Evolutionary conservation across 2,113 vertebrate species (phyloP).

Genomic region (Hyaena hyaena): DNA sequence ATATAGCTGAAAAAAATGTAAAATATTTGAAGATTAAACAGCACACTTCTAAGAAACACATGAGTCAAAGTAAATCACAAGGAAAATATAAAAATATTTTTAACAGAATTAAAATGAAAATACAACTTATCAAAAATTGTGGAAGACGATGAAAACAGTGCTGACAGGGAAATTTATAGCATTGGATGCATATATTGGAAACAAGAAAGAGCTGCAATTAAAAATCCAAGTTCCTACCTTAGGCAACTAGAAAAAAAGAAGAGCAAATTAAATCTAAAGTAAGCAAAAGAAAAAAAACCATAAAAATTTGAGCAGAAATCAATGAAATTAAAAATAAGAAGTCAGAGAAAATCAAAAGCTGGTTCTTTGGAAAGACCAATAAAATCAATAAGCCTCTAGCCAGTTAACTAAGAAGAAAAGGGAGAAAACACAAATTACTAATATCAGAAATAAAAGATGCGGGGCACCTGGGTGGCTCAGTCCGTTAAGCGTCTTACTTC

Average conservation of each 20-base stretch:
- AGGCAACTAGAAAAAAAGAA: neutral
- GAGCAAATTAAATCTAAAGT: neutral
- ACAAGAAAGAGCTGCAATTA: neutral
- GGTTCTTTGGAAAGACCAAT: neutral
- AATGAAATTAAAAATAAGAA: neutral
- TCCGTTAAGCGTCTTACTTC: too few species aligned
- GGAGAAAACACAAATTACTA: neutral
- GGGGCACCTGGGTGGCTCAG: too few species aligned
- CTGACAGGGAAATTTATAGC: neutral
- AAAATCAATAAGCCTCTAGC: neutral
- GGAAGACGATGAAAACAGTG: neutral
- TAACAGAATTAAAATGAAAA: constrained; percentile 23
- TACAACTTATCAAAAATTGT: constrained; percentile 17
- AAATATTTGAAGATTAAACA: neutral
- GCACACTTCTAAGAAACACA: neutral
- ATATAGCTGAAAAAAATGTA: neutral
- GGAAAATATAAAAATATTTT: neutral
- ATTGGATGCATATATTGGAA: neutral
- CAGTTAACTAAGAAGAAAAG: neutral
- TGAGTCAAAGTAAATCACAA: neutral
- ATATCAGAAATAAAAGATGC: neutral
- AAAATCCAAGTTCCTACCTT: neutral
- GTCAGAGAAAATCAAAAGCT: constrained; percentile 7
- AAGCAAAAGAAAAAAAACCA: neutral
- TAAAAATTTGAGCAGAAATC: constrained; percentile 2